These are phyloP conservation scores for Haplotaxodon microlepis DNA, from an alignment of 2,113 vertebrate genomes.

Conservation along the genomic window DNA sequence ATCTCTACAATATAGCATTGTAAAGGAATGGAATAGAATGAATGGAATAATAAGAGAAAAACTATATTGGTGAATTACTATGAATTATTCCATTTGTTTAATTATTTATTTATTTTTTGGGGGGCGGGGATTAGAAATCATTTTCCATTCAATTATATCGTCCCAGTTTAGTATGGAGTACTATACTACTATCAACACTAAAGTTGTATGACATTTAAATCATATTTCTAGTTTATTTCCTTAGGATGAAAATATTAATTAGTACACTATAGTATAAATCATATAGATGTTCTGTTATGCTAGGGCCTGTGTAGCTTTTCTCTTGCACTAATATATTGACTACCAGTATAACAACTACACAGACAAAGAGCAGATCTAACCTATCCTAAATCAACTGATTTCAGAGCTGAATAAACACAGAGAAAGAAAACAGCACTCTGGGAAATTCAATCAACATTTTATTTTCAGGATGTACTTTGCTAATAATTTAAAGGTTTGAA, in stretches of 20 bases:
- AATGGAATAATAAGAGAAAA: background rate
- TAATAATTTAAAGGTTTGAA: slow-evolving; percentile 65
- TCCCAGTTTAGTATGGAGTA: background rate
- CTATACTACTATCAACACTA: background rate
- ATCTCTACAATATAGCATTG: background rate
- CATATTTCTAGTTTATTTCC: background rate
- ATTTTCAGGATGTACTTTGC: slow-evolving; percentile 52
- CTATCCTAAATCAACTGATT: background rate
- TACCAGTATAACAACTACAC: background rate
- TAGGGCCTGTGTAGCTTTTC: background rate
- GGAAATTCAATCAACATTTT: slow-evolving; percentile 57
- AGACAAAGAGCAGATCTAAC: background rate
- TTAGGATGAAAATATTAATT: background rate
- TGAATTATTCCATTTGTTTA: background rate
- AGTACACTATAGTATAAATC: background rate
- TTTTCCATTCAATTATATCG: background rate
- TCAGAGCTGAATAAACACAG: background rate
- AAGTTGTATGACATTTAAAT: background rate
- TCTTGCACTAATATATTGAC: background rate
- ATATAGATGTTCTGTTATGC: background rate
- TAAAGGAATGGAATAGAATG: background rate
- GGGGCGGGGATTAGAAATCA: background rate
- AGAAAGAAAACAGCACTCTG: background rate
- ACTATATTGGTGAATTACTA: background rate
- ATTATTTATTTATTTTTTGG: background rate